A percentile compares a stretch with the other conserved stretches of the same genome.
Conservation (phyloP, 2,888 invertebrate genomes). For the Sympetrum striolatum region DNA sequence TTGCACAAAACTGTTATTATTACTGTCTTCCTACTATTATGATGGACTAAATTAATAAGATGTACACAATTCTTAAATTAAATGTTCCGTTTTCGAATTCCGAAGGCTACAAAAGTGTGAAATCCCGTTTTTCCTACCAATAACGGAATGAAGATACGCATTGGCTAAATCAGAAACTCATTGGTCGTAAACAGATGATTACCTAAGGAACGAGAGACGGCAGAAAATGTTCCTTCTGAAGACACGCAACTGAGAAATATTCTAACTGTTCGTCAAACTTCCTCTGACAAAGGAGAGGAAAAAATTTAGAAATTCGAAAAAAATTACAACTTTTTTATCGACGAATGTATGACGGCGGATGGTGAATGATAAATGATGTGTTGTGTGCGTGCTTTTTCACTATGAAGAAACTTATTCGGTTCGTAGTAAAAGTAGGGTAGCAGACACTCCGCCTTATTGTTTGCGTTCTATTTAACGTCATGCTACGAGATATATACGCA, state of each 20-base stretch:
- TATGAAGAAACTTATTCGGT: not conserved
- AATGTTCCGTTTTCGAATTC: too few relatives aligned
- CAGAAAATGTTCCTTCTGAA: not conserved
- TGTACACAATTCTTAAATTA: too few relatives aligned
- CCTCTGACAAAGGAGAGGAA: not conserved
- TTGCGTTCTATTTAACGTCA: constrained; percentile 2
- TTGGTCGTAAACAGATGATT: too few relatives aligned
- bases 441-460: not conserved
- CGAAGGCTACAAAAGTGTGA: too few relatives aligned
- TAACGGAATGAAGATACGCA: too few relatives aligned
- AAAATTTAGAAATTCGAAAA: not conserved
- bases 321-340: not conserved
- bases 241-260: not conserved
- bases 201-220: not conserved
- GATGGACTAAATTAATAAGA: too few relatives aligned
- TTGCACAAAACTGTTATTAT: too few relatives aligned
- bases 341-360: not conserved
- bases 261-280: not conserved
- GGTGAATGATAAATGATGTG: not conserved
- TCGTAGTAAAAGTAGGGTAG: constrained; percentile 17
- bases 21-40: too few relatives aligned
- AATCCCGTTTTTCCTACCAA: too few relatives aligned
- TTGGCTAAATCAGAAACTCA: too few relatives aligned
- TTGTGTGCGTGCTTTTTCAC: not conserved
- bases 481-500: not conserved